Base-by-base conservation (phyloP, 2,797 vertebrate genomes). In the Eutrigla gurnardus region DNA sequence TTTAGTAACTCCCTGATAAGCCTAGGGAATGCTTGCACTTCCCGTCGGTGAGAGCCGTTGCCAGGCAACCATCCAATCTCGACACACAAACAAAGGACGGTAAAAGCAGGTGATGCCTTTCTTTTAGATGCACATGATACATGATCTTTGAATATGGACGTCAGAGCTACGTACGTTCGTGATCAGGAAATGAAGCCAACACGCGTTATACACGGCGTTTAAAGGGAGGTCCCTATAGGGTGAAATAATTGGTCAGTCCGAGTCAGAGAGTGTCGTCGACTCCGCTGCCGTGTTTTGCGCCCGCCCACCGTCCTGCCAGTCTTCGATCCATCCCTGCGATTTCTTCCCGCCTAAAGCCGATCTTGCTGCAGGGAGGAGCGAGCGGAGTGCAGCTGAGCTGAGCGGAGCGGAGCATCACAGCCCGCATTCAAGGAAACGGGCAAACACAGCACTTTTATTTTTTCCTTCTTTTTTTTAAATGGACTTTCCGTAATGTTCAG, bases 291-390 rank as follows among this genome's bases (percentile, higher is more conserved):
- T 3, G 82, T 89, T 88, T 92, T 91, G 39, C 1, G 3, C 4
- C 0, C 62, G 12, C 82, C 77, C 77, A 0, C 13, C 0, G 46
- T 32, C 74, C 77, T 68, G 0, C 18, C 32, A 3, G 59, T 69
- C 7, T 0, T 25, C 25, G 77, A 82, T 95, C 94, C 94, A 85
- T 4, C 86, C 92, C 95, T 53, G 86, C 6, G 18, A 3, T 93
- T 95, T 18, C 47, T 80, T 90, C 89, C 84, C 82, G 73, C 91
- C 81, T 82, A 72, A 59, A 91, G 78, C 86, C 75, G 69, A 78
- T 90, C 91, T 94, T 95, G 94, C 95, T 94, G 95, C 95, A 95
- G 94, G 94, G 94, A 95, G 95, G 94, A 96, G 95, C 93, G 87
- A 91, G 0, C 78, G n/a, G 83, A 89, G 93, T 70, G 89, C 86